Conservation (phyloP, 2,888 invertebrate genomes). For the Thera obeliscata region DNA sequence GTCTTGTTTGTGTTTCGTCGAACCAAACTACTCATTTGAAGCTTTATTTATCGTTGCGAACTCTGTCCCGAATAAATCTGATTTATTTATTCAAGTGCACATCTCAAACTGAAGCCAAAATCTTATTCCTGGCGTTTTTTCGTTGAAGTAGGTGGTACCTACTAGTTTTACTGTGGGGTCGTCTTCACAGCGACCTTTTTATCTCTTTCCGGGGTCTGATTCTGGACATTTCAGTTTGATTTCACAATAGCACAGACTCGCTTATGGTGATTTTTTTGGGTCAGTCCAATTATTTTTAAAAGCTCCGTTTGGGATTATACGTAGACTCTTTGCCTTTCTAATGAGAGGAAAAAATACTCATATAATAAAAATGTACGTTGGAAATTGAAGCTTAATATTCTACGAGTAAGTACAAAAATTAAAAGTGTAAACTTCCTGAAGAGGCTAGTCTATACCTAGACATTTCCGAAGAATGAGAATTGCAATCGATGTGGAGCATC, state of each 20-base stretch:
- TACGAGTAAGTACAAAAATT: no score
- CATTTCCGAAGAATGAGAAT: neutral
- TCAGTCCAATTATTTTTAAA: constrained; percentile 8
- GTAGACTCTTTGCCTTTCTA: neutral
- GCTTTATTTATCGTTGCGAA: constrained; percentile 21
- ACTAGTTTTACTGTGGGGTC: constrained; percentile 55
- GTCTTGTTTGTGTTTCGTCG: constrained; percentile 37
- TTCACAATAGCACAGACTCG: constrained; percentile 6
- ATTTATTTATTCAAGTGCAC: constrained; percentile 48
- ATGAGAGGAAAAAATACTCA: neutral
- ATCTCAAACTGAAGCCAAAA: constrained; percentile 42
- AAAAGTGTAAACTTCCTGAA: neutral
- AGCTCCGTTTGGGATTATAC: neutral
- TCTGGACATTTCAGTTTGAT: constrained; percentile 20
- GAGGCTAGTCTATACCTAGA: neutral
- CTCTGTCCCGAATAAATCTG: constrained; percentile 30
- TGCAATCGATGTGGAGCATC: neutral
- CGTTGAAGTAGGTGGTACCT: constrained; percentile 37
- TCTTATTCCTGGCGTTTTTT: constrained; percentile 40
- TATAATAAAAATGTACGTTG: neutral
- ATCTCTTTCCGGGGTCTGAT: constrained; percentile 54
- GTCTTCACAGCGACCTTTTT: constrained; percentile 59
- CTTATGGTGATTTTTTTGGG: constrained; percentile 3
- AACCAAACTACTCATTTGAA: constrained; percentile 30
- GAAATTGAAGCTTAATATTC: no score